phyloP scores from a whole-genome alignment of 37 sponge, comb jelly and placozoan species.

The Hormiphora californensis region DNA sequence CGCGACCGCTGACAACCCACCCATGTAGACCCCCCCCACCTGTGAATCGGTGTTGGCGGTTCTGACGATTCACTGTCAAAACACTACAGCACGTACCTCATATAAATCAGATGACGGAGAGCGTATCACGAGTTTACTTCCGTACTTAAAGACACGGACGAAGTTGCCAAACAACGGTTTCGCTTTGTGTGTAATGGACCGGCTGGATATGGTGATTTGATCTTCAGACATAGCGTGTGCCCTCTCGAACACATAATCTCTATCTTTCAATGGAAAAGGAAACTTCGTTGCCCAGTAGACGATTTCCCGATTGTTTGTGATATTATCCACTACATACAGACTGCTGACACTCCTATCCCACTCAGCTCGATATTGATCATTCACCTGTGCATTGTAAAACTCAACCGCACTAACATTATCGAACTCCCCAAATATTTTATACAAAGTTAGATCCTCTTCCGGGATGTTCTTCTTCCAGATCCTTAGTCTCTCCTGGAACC shows the following conservation, averaged over 20 bases:
- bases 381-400: slow-evolving; percentile 50
- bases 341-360: slow-evolving; percentile 49
- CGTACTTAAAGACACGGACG: slow-evolving; percentile 15
- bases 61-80: too few relatives aligned
- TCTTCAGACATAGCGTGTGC: not conserved
- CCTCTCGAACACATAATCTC: slow-evolving; percentile 40
- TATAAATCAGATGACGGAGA: too few relatives aligned
- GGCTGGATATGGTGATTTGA: not conserved
- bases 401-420: slow-evolving; percentile 36
- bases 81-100: too few relatives aligned
- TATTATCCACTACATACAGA: slow-evolving; percentile 49
- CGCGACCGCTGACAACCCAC: too few relatives aligned
- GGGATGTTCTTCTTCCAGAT: slow-evolving; percentile 32
- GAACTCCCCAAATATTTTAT: slow-evolving; percentile 35
- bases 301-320: slow-evolving; percentile 32
- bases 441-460: not conserved
- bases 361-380: not conserved
- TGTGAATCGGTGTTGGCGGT: too few relatives aligned
- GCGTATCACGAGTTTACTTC: slow-evolving; percentile 27
- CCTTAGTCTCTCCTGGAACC: not conserved
- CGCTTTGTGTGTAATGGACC: slow-evolving; percentile 49
- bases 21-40: too few relatives aligned
- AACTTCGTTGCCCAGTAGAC: slow-evolving; percentile 52
- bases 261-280: slow-evolving; percentile 35
- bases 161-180: slow-evolving; percentile 11